A percentile compares a stretch with the other conserved stretches of the same genome.
Evolutionary conservation across 2,113 vertebrate genomes (phyloP).

Genomic region (Desmodus rotundus): DNA sequence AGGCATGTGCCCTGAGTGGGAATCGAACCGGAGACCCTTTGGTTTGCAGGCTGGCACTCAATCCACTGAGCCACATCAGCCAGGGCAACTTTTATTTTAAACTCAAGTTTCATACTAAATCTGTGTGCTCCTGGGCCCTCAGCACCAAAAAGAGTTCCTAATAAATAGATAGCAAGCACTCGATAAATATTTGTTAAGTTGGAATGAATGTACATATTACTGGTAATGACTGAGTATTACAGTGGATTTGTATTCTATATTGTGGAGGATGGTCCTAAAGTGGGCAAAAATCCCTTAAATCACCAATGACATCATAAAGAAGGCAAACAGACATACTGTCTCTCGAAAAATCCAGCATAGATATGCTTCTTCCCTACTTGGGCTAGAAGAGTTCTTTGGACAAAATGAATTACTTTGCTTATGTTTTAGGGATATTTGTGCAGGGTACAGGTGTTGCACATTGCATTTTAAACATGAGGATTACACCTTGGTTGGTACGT

Average conservation of each 20-base stretch:
- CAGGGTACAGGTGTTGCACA: background rate
- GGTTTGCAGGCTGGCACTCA: too few species aligned
- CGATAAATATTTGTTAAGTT: background rate
- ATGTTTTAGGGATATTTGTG: background rate
- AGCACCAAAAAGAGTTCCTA: background rate
- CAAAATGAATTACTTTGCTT: background rate
- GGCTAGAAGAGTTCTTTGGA: background rate
- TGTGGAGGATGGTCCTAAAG: background rate
- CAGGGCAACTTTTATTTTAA: background rate
- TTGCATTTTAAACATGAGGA: background rate
- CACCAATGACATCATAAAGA: background rate
- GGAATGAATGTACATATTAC: background rate
- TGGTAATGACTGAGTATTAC: background rate
- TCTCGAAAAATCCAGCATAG: background rate
- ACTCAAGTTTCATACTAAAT: background rate
- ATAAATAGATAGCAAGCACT: background rate
- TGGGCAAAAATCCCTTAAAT: background rate
- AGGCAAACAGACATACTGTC: background rate
- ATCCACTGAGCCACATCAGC: too few species aligned
- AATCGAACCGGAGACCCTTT: too few species aligned
- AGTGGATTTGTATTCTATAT: background rate
- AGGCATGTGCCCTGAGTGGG: too few species aligned
- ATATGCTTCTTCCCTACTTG: background rate
- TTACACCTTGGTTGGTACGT: background rate
- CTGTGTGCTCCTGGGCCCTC: background rate